Evolutionary conservation across 1,140 invertebrate genomes (phyloP), one percentile per base, ranked within the genome.

Genomic region (Magallana angulata): DNA sequence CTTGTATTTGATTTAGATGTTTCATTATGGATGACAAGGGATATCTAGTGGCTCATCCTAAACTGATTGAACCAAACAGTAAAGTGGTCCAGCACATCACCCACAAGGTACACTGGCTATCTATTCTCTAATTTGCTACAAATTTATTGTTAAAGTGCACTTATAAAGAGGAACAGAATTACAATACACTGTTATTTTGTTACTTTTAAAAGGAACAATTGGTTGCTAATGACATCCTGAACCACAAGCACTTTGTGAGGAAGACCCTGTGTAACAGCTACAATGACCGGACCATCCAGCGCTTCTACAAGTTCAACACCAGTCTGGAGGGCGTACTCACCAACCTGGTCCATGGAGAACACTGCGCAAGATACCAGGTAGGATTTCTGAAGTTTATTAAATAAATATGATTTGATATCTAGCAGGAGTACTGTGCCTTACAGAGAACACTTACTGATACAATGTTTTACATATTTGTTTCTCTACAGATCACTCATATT

Each of bases 1-100:
- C 58, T 24, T 85, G 0, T n/a, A 36, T 57, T 62, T 81, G 1
- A 89, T 90, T n/a, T 89, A 93, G 97, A 92, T 99, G 98, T 95
- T 97, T 99, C 91, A 94, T 99, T 14, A 97, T 98, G 96, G 98
- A 99, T 94, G 97, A 98, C 92, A 96, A 96, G 90, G 98, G 98
- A 0, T 98, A 98, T 94, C 94, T 99, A 59, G 96, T 99, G 57
- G 97, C 97, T 2, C 98, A 99, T 96, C 98, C 97, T 7, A 96
- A 96, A 57, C 94, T 98, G 85, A 95, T 98, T 91, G 96, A 97
- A 92, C 96, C 97, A 0, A 96, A 91, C 95, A 96, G 87, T 94
- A 91, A 93, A 88, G 94, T 93, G 60, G 94, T 96, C 84, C 97
- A 97, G 92, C 97, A 98, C 92, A 96, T 98, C 36, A 98, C 97